Evolutionary conservation across 1,140 invertebrate genomes (phyloP), one percentile per base, ranked within the genome.

Genomic region (Cotesia typhae): DNA sequence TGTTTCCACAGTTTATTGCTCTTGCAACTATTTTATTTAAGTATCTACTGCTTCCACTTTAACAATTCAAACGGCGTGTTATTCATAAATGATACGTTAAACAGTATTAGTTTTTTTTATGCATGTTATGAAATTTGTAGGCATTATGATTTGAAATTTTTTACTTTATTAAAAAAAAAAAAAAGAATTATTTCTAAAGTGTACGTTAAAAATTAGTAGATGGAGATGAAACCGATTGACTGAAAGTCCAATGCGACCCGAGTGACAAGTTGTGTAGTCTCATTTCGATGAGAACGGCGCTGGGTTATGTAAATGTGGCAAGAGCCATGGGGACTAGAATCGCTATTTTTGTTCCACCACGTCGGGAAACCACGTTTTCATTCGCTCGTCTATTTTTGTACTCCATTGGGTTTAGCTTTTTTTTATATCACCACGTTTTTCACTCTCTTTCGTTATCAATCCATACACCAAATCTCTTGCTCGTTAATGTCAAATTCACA

Each of bases 331-430:
- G 72, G 47, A 57, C 53, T 52, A 71, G 55, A 66, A 28, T 51
- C n/a, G 78, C 74, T 79, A 79, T 79, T 79, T 80, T 76, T 78
- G 72, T 79, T 74, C 75, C 71, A 9, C 67, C 37, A 61, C 64
- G 72, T 79, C 77, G 71, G 69, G 76, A 79, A 79, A 80, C 73
- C 74, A 60, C 75, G 75, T 60, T 80, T 80, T 78, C 78, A 76
- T 67, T 67, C 71, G 70, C 28, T 57, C 57, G 35, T 74, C 78
- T 80, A 80, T 80, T 80, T 77, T 72, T 60, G 75, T 76, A 41
- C 47, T 17, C 64, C 67, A 20, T 14, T 17, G 38, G 14, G 10
- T 20, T 41, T n/a, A n/a, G 60, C 20, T 52, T 63, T 53, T 73
- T 76, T 76, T 67, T 51, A 14, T 57, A 57, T 35, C 38, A 67